Base-by-base conservation (phyloP, 2,797 vertebrate species). In the Brotula barbata region DNA sequence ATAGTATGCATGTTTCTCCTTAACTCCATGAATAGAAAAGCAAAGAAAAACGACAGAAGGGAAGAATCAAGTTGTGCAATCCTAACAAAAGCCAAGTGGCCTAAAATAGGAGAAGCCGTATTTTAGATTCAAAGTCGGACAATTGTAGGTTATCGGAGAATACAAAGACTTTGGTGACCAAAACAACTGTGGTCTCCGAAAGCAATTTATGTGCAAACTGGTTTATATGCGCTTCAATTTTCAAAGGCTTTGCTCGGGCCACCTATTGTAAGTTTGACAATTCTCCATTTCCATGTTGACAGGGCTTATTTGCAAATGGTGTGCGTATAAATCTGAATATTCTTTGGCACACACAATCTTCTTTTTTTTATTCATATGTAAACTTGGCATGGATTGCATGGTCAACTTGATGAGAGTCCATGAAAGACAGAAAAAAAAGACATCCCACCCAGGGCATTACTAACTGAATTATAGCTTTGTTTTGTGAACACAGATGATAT, bases 361-460 rank as follows among this genome's bases (percentile, higher is more conserved):
- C 15, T n/a, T 39, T 15, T n/a, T 15, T 39, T n/a, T 7, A 3
- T 3, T 39, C 37, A 10, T 10, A 36, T 36, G 34, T 15, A 14
- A 15, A 39, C 13, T 14, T n/a, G 1, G 2, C 14, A 39, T 39
- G 8, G 14, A 15, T 39, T 39, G 11, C 10, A 33, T 33, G 31
- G n/a, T n/a, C 31, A 33, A 10, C 31, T 33, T 33, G 45, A 37
- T 64, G 68, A 52, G 53, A 44, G 58, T 15, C 23, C 14, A 20
- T 20, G 12, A 16, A 41, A 41, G 15, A 28, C 13, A 21, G 16
- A 54, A 23, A 53, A 21, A 39, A 7, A 20, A 12, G 33, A 53
- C 58, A 46, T 65, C 53, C 65, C 56, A 74, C 73, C 73, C 71
- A 76, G 86, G 78, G 68, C 63, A 48, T 51, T 45, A 34, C n/a